phyloP scores from a whole-genome alignment of 1,140 invertebrate genomes.

The Nasonia longicornis region DNA sequence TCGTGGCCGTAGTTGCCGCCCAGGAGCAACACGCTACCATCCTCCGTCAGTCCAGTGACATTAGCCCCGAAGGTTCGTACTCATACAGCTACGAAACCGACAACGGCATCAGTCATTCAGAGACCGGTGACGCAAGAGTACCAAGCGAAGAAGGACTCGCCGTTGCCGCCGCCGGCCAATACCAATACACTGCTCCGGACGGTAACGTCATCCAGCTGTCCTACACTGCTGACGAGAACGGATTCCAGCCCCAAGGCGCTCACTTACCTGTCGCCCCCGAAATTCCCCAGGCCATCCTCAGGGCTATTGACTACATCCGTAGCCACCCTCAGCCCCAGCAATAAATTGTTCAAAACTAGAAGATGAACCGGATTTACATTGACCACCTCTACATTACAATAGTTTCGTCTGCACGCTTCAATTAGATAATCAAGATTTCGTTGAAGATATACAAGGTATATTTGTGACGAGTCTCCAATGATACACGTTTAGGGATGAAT shows the following conservation, averaged over 20 bases:
- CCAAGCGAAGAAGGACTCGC: conserved; percentile 41
- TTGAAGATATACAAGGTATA: too few species aligned
- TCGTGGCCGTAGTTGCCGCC: conserved; percentile 52
- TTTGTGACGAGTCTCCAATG: too few species aligned
- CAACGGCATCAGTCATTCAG: conserved; percentile 71
- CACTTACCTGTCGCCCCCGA: conserved; percentile 69
- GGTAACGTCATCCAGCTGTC: conserved; percentile 68
- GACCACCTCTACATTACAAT: too few species aligned
- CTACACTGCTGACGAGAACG: conserved; percentile 73
- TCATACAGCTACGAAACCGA: conserved; percentile 73
- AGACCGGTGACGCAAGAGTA: neutral
- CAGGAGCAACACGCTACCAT: conserved; percentile 57
- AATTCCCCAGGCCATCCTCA: conserved; percentile 65
- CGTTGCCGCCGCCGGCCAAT: conserved; percentile 67
- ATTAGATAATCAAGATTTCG: too few species aligned
- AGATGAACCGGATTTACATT: too few species aligned
- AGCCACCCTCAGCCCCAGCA: conserved; percentile 51
- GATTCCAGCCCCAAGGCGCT: conserved; percentile 71
- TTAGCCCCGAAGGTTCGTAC: conserved; percentile 63
- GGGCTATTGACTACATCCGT: conserved; percentile 64
- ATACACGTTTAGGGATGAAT: too few species aligned
- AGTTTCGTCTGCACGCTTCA: too few species aligned
- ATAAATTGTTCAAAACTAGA: too few species aligned
- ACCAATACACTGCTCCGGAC: conserved; percentile 71
- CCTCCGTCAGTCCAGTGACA: conserved; percentile 59